Conservation (phyloP, 2,797 vertebrate species). For the Anableps anableps region DNA sequence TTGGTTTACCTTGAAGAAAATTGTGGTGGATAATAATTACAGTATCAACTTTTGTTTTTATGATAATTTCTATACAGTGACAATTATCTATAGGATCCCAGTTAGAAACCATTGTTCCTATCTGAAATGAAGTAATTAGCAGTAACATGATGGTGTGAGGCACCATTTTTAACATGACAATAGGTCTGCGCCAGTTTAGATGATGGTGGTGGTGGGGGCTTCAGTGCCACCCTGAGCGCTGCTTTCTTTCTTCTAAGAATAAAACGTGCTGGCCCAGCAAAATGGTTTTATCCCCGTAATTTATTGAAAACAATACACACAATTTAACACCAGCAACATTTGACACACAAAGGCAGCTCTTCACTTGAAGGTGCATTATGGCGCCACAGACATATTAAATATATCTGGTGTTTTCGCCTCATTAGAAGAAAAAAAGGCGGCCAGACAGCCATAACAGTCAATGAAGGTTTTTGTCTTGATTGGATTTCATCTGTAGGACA, state of each 20-base stretch:
- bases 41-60: constrained; percentile 72
- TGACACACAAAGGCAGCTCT: constrained; percentile 85
- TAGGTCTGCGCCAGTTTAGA: constrained; percentile 66
- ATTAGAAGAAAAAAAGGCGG: constrained; percentile 81
- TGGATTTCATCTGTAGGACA: constrained; percentile 98
- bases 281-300: constrained; percentile 84
- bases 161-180: constrained; percentile 82
- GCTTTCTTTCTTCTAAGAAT: constrained; percentile 68
- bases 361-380: constrained; percentile 87
- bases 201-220: constrained; percentile 53
- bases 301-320: constrained; percentile 87
- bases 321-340: constrained; percentile 88
- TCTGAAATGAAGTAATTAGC: constrained; percentile 75
- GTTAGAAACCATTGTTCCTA: constrained; percentile 64
- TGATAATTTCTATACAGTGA: constrained; percentile 66
- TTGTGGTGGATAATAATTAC: constrained; percentile 51
- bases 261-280: constrained; percentile 80
- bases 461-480: constrained; percentile 95
- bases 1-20: constrained; percentile 18
- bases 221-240: constrained; percentile 59
- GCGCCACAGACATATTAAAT: constrained; percentile 88
- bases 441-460: constrained; percentile 94
- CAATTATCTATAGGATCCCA: constrained; percentile 69
- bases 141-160: constrained; percentile 68
- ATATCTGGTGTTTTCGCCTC: constrained; percentile 89